These are phyloP conservation scores for Ladona fulva DNA, from an alignment of 1,140 invertebrate genomes.

Conservation along the genomic window DNA sequence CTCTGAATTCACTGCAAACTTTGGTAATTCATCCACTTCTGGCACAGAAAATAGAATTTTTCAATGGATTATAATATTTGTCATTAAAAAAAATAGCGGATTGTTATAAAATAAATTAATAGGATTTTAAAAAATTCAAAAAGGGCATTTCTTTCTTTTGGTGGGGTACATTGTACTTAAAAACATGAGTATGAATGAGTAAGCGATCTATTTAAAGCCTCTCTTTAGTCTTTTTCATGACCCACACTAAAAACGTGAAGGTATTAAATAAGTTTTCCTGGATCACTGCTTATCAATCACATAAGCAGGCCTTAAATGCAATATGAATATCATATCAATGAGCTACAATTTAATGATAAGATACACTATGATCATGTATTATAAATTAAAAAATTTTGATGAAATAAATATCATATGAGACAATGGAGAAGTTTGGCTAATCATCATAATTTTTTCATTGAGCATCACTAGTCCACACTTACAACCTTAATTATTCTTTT, in stretches of 20 bases:
- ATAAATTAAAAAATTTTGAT: slow-evolving; percentile 1
- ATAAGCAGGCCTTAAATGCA: not conserved
- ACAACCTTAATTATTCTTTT: not conserved
- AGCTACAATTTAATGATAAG: not conserved
- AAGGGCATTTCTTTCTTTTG: too few species aligned
- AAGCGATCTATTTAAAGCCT: not conserved
- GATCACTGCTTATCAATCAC: too few species aligned
- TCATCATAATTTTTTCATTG: not conserved
- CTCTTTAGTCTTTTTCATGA: too few species aligned
- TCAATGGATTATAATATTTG: not conserved
- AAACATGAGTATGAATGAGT: slow-evolving; percentile 6
- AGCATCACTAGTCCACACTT: not conserved
- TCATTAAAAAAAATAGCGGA: not conserved
- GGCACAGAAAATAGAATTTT: slow-evolving; percentile 2
- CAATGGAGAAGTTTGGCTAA: not conserved
- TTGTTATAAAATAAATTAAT: not conserved
- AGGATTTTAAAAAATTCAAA: not conserved
- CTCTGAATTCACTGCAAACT: not conserved
- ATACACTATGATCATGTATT: not conserved
- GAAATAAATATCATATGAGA: not conserved
- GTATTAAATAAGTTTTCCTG: too few species aligned
- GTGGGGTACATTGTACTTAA: not conserved
- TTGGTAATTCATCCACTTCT: slow-evolving; percentile 9
- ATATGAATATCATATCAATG: not conserved
- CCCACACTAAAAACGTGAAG: too few species aligned